Percentiles rank a stretch among this genome's conserved stretches.
Conservation (phyloP, 2,113 vertebrate genomes). For the Bothrops jararaca region DNA sequence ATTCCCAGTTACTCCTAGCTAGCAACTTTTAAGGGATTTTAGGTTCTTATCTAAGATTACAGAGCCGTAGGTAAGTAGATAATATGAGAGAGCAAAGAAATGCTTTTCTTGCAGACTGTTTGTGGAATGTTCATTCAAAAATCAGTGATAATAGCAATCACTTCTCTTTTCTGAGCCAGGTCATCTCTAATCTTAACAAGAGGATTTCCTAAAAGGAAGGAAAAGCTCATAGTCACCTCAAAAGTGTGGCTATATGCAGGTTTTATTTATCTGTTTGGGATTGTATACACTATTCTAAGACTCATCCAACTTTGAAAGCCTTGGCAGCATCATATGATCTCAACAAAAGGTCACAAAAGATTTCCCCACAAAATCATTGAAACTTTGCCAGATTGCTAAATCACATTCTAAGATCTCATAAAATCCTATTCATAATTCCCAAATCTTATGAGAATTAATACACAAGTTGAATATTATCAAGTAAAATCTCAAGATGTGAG, state of each 20-base stretch:
- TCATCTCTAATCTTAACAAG: neutral
- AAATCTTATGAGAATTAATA: neutral
- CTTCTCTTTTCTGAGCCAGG: neutral
- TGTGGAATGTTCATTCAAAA: neutral
- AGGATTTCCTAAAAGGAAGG: neutral
- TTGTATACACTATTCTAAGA: neutral
- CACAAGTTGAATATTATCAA: neutral
- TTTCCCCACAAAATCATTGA: neutral
- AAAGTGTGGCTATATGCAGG: neutral
- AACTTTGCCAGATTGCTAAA: neutral
- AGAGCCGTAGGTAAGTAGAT: neutral
- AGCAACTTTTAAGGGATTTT: neutral
- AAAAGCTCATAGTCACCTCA: neutral
- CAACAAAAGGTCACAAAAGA: neutral
- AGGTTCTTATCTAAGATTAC: neutral
- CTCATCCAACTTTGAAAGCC: neutral
- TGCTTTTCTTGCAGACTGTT: neutral
- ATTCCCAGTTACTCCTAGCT: neutral
- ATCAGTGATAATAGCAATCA: neutral
- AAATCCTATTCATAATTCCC: neutral
- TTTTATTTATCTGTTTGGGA: neutral
- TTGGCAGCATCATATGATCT: neutral
- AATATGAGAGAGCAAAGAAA: neutral
- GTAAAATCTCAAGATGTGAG: neutral
- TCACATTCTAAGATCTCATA: neutral